Base-by-base conservation (phyloP, 1,140 invertebrate genomes). In the Proctacanthus coquilletti region DNA sequence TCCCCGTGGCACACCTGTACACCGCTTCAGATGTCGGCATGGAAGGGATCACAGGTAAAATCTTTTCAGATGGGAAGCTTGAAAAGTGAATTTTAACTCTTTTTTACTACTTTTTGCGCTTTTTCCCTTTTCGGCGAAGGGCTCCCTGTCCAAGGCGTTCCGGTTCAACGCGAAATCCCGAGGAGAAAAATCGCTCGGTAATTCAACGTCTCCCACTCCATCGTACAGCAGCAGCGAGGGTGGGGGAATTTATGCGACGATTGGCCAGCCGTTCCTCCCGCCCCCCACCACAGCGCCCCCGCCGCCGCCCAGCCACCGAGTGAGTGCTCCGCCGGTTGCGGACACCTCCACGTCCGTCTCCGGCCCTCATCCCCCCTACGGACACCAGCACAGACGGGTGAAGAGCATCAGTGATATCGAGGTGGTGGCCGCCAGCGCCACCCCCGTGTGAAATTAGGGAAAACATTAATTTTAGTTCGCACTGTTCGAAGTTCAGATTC, bases 351-450 rank as follows among this genome's bases (percentile, higher is more conserved):
- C 34, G 25, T 5, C 8, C 18, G 9, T 32, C 34, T 36, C 45
- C 5, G 48, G 57, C 39, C 39, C 44, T 0, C 47, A 49, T 36
- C 39, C 45, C 4, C 13, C 14, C 35, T 42, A 50, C 11, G 17
- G 31, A 19, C 56, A 56, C 34, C 65, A 71, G 40, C 76, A 78
- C 46, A 64, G 76, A 30, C 62, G 78, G 11, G 75, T 79, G 13
- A 77, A 77, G 45, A 79, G 75, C 42, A 80, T 78, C 42, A 74
- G 75, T 25, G 76, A 80, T 51, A 77, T 78, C 44, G 75, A 79
- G 21, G 65, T 70, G 38, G 63, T 72, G 43, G 52, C 49, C 56
- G 63, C 48, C 56, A 65, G 54, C 47, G 67, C 44, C n/a, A n/a
- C n/a, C n/a, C 48, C 0, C 41, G 51, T 3, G 9, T 17, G 40